These are phyloP conservation scores for Drosophila meridiana DNA, from an alignment of 2,888 invertebrate genomes.

Conservation along the genomic window DNA sequence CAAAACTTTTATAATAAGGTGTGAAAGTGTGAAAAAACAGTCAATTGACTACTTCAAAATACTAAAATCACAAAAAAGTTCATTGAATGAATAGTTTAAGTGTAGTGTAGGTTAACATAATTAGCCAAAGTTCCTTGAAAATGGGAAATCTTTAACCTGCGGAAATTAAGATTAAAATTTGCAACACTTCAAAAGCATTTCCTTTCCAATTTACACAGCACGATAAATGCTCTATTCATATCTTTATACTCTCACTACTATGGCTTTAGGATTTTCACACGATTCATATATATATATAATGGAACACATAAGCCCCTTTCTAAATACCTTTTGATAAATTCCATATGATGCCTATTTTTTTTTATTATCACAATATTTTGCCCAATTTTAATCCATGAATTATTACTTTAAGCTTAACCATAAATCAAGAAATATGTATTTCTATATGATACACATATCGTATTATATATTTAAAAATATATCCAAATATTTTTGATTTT, in stretches of 20 bases:
- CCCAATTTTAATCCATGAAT: slow-evolving; percentile 39
- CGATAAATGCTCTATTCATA: neutral
- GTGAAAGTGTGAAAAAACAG: no score
- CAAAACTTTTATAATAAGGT: no score
- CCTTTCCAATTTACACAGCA: neutral
- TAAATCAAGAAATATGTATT: slow-evolving; percentile 55
- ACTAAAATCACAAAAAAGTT: no score
- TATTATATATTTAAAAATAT: neutral
- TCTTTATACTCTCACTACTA: neutral
- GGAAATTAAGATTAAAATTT: no score
- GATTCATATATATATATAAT: neutral
- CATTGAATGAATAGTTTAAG: no score
- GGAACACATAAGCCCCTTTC: neutral
- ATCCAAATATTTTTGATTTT: slow-evolving; percentile 1
- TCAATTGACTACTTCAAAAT: no score
- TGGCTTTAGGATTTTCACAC: neutral
- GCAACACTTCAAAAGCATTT: no score
- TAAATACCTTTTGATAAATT: neutral
- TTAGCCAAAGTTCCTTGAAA: no score
- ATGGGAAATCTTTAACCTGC: no score
- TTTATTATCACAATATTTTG: neutral
- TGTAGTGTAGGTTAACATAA: no score
- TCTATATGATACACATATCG: slow-evolving; percentile 3
- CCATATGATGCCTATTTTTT: neutral
- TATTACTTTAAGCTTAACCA: slow-evolving; percentile 33